Conservation (phyloP, 1,140 invertebrate genomes). For the Aphidius ervi region DNA sequence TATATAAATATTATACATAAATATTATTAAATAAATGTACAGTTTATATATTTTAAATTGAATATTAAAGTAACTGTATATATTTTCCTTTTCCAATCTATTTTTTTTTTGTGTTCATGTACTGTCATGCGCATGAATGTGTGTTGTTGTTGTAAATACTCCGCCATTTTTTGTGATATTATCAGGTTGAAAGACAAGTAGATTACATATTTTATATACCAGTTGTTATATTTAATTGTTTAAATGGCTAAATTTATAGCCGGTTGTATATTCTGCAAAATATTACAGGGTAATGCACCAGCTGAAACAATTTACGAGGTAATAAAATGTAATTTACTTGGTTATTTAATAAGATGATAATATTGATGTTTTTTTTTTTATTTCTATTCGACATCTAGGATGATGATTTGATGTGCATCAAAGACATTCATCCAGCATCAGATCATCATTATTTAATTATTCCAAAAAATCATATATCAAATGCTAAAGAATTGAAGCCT, state of each 20-base stretch:
- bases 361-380: conserved; percentile 5
- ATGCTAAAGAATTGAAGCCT: conserved; percentile 64
- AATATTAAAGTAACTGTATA: conserved; percentile 48
- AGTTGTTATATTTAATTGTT: no score
- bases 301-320: conserved; percentile 55
- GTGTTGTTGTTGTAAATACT: no score
- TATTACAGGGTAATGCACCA: conserved; percentile 57
- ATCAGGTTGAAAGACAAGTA: no score
- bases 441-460: conserved; percentile 77
- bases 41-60: conserved; percentile 57
- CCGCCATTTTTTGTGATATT: no score
- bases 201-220: no score
- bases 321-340: conserved; percentile 9
- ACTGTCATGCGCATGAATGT: no score
- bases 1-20: conserved; percentile 31
- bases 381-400: conserved; percentile 60
- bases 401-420: conserved; percentile 73
- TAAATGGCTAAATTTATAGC: conserved; percentile 20
- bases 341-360: background rate
- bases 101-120: no score
- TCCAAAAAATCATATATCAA: conserved; percentile 71
- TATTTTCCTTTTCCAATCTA: conserved; percentile 8
- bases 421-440: conserved; percentile 79
- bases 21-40: conserved; percentile 45
- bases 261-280: conserved; percentile 72